Base-by-base conservation (phyloP, 2,797 vertebrate species). In the Eremophila alpestris region DNA sequence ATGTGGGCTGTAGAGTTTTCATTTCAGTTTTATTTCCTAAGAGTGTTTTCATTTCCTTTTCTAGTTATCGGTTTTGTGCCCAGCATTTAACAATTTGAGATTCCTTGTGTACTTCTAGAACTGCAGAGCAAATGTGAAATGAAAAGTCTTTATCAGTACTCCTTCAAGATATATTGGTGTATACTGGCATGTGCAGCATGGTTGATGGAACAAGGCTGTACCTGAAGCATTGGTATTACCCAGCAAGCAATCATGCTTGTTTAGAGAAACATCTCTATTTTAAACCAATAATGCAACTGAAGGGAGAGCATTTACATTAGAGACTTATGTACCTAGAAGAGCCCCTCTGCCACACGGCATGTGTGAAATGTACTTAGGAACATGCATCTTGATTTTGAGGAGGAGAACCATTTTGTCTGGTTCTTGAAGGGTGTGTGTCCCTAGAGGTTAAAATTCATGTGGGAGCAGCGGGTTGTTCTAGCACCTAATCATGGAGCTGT, bases 131-230 rank as follows among this genome's bases (percentile, higher is more conserved):
- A 19, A 30, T 87, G 82, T 62, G 70, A 51, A 73, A 29, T 21
- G n/a, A 41, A 65, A 24, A 3, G 1, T 79, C 9, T 76, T 73
- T 83, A n/a, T 73, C 36, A 22, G 48, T 83, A 49, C 29, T 83
- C 26, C 45, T 86, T 65, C 16, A 76, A 52, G 79, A 54, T 5
- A 2, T 64, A 3, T 9, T 64, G 67, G 23, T 65, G 26, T 59
- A 12, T 4, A 3, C n/a, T 18, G 24, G 0, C 9, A 16, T 1
- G 4, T 60, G 52, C 63, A 59, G 34, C 0, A 0, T 49, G 11
- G 36, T 16, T 78, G 46, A 40, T 29, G n/a, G 67, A 73, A 30
- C 18, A 36, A 41, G 74, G 36, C 41, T 74, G 30, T 68, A 63
- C n/a, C 30, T 7, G 26, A 15, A 63, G 21, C 30, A 6, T 15